These are phyloP conservation scores for Parochlus steinenii DNA, from an alignment of 2,888 invertebrate species.

Conservation along the genomic window DNA sequence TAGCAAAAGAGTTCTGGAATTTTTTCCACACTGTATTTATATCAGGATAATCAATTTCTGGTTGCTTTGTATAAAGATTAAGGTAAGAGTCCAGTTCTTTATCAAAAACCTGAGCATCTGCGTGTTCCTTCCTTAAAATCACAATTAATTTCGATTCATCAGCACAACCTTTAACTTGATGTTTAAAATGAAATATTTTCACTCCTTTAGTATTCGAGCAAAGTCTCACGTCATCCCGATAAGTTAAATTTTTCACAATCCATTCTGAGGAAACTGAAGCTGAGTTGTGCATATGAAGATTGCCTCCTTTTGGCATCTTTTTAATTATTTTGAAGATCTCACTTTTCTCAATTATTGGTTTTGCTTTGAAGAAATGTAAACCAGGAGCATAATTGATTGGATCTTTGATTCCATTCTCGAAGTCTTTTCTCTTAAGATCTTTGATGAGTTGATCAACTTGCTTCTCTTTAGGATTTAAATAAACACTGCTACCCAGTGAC, in stretches of 20 bases:
- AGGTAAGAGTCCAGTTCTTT: constrained; percentile 36
- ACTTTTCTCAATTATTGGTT: constrained; percentile 34
- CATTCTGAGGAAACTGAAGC: constrained; percentile 35
- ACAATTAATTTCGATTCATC: constrained; percentile 1
- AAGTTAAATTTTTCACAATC: constrained; percentile 35
- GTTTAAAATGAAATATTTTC: no score
- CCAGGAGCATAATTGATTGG: constrained; percentile 35
- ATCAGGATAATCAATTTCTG: constrained; percentile 27
- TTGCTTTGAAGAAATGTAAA: constrained; percentile 37
- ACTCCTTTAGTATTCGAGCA: constrained; percentile 22
- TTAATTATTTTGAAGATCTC: constrained; percentile 39
- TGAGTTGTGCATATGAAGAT: constrained; percentile 39
- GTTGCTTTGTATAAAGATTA: constrained; percentile 37
- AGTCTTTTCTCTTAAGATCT: constrained; percentile 13
- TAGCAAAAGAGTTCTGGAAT: constrained; percentile 34
- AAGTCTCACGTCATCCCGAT: constrained; percentile 29
- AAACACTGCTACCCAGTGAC: constrained; percentile 23
- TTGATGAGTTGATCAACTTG: constrained; percentile 5
- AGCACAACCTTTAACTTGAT: no score
- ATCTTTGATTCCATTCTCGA: constrained; percentile 23
- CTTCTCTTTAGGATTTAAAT: constrained; percentile 16
- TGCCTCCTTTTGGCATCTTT: constrained; percentile 41
- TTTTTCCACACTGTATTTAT: constrained; percentile 31
- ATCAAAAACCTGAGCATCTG: constrained; percentile 35
- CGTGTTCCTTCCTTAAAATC: constrained; percentile 26